phyloP scores from a whole-genome alignment of 1,140 invertebrate genomes.

The Drosophila mojavensis region DNA sequence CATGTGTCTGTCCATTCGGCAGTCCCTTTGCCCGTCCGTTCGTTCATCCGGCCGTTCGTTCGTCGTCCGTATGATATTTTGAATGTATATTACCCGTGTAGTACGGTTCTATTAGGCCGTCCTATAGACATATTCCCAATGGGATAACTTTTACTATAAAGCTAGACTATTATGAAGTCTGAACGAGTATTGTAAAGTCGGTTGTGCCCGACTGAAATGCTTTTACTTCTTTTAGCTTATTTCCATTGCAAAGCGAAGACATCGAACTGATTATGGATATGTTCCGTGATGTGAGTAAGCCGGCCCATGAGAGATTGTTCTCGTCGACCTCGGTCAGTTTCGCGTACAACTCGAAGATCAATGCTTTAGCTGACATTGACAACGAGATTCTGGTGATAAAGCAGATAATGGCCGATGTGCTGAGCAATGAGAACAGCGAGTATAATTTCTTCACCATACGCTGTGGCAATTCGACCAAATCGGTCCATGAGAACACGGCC shows the following conservation, averaged over 20 bases:
- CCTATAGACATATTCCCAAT: no score
- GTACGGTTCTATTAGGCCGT: no score
- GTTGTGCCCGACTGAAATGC: no score
- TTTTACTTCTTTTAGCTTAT: conserved; percentile 35
- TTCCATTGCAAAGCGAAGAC: conserved; percentile 39
- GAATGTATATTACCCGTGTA: no score
- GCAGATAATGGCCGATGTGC: conserved; percentile 58
- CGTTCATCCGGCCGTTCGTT: no score
- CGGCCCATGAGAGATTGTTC: no score
- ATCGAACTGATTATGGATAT: conserved; percentile 11
- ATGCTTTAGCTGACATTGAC: conserved; percentile 27
- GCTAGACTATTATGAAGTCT: no score
- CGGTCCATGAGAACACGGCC: conserved; percentile 47
- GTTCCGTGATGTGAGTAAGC: not conserved
- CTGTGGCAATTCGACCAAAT: conserved; percentile 60
- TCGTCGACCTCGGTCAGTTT: not conserved
- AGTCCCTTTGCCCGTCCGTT: no score
- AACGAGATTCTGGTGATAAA: conserved; percentile 34
- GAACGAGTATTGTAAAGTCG: no score
- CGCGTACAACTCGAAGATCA: conserved; percentile 38
- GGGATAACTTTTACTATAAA: no score
- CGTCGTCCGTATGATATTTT: no score
- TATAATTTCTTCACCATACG: conserved; percentile 69
- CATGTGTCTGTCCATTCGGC: no score
- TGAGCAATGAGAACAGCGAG: conserved; percentile 49